Percentiles rank a stretch among this genome's conserved stretches.
Evolutionary conservation across 2,888 invertebrate genomes (phyloP).

Genomic region (Drosophila antonietae): DNA sequence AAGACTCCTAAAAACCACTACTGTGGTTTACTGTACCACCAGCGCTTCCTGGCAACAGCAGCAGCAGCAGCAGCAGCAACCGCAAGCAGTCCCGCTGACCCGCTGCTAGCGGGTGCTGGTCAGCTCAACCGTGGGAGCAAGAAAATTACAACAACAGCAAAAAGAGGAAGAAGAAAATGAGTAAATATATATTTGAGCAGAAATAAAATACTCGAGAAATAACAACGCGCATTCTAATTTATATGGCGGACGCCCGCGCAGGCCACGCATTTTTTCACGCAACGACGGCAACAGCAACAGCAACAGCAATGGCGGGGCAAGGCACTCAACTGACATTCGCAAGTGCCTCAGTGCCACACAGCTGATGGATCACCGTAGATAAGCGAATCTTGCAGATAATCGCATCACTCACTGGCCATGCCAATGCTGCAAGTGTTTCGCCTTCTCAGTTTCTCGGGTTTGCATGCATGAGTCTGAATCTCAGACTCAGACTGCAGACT

Average conservation of each 20-base stretch:
- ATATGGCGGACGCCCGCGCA: slow-evolving; percentile 76
- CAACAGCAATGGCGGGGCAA: slow-evolving; percentile 12
- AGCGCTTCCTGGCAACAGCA: slow-evolving; percentile 70
- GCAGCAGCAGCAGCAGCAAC: slow-evolving; percentile 37
- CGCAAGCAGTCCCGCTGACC: slow-evolving; percentile 49
- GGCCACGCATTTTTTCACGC: slow-evolving; percentile 78
- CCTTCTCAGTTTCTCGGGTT: slow-evolving; percentile 67
- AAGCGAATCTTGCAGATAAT: slow-evolving; percentile 82
- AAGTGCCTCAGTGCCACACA: slow-evolving; percentile 66
- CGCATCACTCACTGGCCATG: slow-evolving; percentile 81
- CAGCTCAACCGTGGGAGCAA: slow-evolving; percentile 78
- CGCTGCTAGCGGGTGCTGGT: slow-evolving; percentile 75
- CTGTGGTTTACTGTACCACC: slow-evolving; percentile 73
- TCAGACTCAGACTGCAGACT: slow-evolving; percentile 19
- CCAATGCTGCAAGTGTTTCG: slow-evolving; percentile 69
- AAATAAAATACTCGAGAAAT: slow-evolving; percentile 29
- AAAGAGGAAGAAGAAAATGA: not conserved
- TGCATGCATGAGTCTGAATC: slow-evolving; percentile 48
- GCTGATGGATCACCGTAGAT: slow-evolving; percentile 83
- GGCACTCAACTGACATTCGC: slow-evolving; percentile 60
- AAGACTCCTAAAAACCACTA: slow-evolving; percentile 19
- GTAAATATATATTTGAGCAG: slow-evolving; percentile 14
- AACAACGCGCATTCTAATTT: slow-evolving; percentile 75
- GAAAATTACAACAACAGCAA: slow-evolving; percentile 19
- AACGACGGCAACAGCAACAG: not conserved